These are phyloP conservation scores for Hetaerina americana DNA, from an alignment of 1,140 invertebrate genomes.

Conservation along the genomic window DNA sequence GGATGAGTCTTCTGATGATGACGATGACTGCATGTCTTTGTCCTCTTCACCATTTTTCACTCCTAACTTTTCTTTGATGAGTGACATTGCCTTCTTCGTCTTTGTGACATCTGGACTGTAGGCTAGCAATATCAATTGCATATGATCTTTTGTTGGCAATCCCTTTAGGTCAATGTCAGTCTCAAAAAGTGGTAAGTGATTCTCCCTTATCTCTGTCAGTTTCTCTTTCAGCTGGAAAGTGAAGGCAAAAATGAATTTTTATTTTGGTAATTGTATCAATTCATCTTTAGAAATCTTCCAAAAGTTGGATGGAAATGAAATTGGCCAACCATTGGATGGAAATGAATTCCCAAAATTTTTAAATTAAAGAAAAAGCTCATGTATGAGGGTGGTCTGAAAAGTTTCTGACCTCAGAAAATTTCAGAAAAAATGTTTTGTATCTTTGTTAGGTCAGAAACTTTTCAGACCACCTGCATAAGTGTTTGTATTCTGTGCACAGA, in stretches of 20 bases:
- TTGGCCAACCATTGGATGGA: too few species aligned
- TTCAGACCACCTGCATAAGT: too few species aligned
- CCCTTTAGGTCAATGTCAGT: conserved; percentile 36
- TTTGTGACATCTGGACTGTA: conserved; percentile 43
- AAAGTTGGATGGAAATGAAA: too few species aligned
- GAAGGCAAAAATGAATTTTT: background rate
- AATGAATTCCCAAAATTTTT: too few species aligned
- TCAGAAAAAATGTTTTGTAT: too few species aligned
- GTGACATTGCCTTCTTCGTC: conserved; percentile 28
- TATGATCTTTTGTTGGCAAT: conserved; percentile 41
- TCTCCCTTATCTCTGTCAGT: conserved; percentile 24
- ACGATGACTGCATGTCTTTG: background rate
- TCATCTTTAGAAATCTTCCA: too few species aligned
- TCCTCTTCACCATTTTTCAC: background rate
- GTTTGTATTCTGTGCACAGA: too few species aligned
- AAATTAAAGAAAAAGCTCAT: too few species aligned
- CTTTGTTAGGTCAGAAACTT: too few species aligned
- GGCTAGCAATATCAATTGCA: conserved; percentile 46
- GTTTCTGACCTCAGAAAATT: too few species aligned
- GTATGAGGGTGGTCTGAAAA: too few species aligned
- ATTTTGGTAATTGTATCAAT: too few species aligned
- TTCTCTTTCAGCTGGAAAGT: background rate
- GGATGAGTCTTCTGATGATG: background rate
- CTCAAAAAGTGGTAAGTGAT: conserved; percentile 22
- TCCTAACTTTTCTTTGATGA: conserved; percentile 22